phyloP scores from a whole-genome alignment of 2,797 vertebrate genomes.

The Rhinoraja longicauda region DNA sequence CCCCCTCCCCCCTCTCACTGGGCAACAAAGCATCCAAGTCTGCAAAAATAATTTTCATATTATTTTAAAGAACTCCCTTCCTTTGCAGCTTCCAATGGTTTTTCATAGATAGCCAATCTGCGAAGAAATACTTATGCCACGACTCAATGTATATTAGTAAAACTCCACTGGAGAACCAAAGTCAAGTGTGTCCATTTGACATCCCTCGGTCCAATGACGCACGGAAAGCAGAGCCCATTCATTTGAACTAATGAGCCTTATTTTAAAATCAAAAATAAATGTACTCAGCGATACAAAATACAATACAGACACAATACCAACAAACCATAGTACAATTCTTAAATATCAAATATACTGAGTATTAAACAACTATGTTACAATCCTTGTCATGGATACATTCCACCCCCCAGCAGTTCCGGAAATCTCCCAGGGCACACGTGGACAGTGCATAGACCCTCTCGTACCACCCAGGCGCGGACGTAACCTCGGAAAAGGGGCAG shows the following conservation, averaged over 20 bases:
- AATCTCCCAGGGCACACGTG: too few relatives aligned
- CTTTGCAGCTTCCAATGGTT: not conserved
- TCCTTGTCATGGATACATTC: too few relatives aligned
- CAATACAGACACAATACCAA: too few relatives aligned
- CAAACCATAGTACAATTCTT: too few relatives aligned
- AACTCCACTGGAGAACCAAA: not conserved
- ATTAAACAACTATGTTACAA: too few relatives aligned
- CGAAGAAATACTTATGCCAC: not conserved
- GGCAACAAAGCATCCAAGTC: not conserved
- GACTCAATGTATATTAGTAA: not conserved
- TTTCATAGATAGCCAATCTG: not conserved
- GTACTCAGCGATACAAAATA: too few relatives aligned
- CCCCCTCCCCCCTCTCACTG: not conserved
- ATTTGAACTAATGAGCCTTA: not conserved
- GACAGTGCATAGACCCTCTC: too few relatives aligned
- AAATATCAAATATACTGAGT: too few relatives aligned
- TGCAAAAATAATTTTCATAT: conserved; percentile 23
- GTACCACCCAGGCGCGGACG: too few relatives aligned
- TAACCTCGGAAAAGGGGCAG: too few relatives aligned
- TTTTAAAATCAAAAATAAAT: too few relatives aligned
- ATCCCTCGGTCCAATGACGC: not conserved
- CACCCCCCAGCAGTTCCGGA: too few relatives aligned
- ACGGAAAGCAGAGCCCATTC: not conserved
- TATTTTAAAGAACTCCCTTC: conserved; percentile 8
- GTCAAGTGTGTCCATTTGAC: not conserved